Evolutionary conservation across 2,888 invertebrate species (phyloP).

Genomic region (Conchocele bisecta): DNA sequence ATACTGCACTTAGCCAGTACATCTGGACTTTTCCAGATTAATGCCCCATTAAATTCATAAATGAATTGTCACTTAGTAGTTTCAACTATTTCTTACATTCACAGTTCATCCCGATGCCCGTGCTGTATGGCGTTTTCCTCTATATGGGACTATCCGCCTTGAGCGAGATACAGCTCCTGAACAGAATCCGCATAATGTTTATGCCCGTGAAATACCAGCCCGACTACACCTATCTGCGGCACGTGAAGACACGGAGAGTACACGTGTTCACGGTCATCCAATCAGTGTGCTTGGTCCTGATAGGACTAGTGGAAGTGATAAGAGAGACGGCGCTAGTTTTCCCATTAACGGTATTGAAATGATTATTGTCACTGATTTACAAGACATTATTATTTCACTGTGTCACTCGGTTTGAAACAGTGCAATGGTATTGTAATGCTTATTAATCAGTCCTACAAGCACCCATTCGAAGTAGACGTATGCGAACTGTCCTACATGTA

Average conservation of each 20-base stretch:
- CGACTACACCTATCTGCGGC: conserved; percentile 97
- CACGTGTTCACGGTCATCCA: conserved; percentile 84
- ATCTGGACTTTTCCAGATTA: too few species aligned
- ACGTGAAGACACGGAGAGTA: conserved; percentile 94
- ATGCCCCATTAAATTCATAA: too few species aligned
- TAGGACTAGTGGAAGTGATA: conserved; percentile 66
- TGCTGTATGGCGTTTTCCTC: conserved; percentile 97
- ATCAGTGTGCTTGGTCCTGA: conserved; percentile 74
- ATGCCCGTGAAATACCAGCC: conserved; percentile 99
- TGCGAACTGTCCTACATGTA: too few species aligned
- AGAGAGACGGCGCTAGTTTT: conserved; percentile 38
- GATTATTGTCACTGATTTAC: too few species aligned
- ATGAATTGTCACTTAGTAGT: neutral
- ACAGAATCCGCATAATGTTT: conserved; percentile 96
- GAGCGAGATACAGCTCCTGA: conserved; percentile 96
- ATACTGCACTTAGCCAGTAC: too few species aligned
- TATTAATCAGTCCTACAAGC: too few species aligned
- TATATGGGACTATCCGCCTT: conserved; percentile 99
- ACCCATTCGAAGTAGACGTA: too few species aligned
- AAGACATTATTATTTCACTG: too few species aligned
- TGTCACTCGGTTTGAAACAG: too few species aligned
- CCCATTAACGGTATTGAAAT: too few species aligned
- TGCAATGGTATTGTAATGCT: too few species aligned
- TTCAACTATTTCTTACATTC: conserved; percentile 23
- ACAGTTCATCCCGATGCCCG: conserved; percentile 97